Percentiles rank a stretch among this genome's conserved stretches.
phyloP scores from a whole-genome alignment of 1,140 invertebrate genomes.

The Ceratosolen solmsi region DNA sequence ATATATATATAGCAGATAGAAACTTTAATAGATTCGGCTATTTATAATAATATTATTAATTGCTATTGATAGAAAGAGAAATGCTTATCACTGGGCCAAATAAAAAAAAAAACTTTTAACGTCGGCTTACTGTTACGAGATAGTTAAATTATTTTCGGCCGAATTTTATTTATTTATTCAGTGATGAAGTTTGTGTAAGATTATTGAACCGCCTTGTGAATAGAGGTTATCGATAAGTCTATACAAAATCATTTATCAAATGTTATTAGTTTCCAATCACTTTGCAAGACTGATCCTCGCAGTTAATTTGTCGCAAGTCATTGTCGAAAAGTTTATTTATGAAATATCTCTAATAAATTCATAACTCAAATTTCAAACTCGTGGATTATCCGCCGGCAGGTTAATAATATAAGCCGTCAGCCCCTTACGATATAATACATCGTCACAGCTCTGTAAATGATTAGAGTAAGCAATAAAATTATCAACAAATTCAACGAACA shows the following conservation, averaged over 20 bases:
- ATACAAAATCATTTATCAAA: constrained; percentile 6
- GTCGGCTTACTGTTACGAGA: too few relatives aligned
- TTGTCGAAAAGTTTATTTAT: neutral
- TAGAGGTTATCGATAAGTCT: neutral
- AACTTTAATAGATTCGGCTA: too few relatives aligned
- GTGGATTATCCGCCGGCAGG: neutral
- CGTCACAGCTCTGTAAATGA: too few relatives aligned
- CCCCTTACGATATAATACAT: too few relatives aligned
- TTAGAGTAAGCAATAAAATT: too few relatives aligned
- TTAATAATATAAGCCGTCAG: neutral
- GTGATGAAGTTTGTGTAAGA: neutral
- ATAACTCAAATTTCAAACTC: neutral
- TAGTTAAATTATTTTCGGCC: too few relatives aligned
- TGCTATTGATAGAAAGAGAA: too few relatives aligned
- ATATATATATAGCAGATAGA: too few relatives aligned
- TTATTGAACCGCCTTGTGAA: neutral
- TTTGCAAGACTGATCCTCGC: neutral
- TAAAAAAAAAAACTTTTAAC: too few relatives aligned
- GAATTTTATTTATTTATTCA: neutral
- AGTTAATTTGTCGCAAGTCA: neutral
- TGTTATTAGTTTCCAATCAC: constrained; percentile 2
- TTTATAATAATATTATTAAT: too few relatives aligned
- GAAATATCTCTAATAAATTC: neutral
- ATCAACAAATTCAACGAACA: too few relatives aligned
- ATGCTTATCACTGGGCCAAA: too few relatives aligned